Evolutionary conservation across 1,140 invertebrate species (phyloP).

Genomic region (Chymomyza costata): DNA sequence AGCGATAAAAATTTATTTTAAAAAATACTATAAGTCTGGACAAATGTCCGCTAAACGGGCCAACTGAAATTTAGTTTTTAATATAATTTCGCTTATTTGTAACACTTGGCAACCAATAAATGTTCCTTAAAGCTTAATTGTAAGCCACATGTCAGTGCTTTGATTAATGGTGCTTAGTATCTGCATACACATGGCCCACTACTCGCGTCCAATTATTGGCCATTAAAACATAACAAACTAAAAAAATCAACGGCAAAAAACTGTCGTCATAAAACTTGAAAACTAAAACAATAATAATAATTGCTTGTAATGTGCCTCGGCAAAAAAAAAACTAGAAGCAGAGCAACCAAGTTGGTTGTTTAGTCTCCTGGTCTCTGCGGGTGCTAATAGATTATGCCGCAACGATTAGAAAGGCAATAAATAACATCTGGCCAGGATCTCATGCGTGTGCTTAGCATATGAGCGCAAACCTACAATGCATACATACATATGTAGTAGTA

Average conservation of each 20-base stretch:
- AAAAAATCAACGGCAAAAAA: constrained; percentile 19
- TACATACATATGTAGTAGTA: too few species aligned
- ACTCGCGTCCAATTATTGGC: constrained; percentile 39
- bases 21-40: too few species aligned
- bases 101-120: too few species aligned
- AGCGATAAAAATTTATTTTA: too few species aligned
- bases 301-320: constrained; percentile 62
- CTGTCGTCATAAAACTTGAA: constrained; percentile 35
- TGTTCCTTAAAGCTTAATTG: too few species aligned
- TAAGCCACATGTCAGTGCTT: constrained; percentile 1
- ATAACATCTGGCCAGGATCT: constrained; percentile 62
- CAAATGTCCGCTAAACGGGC: too few species aligned
- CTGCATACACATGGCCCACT: constrained; percentile 2
- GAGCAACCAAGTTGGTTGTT: too few species aligned
- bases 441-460: constrained; percentile 50
- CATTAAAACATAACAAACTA: constrained; percentile 39
- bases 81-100: too few species aligned
- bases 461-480: too few species aligned
- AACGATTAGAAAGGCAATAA: constrained; percentile 73
- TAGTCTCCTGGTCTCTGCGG: constrained; percentile 12
- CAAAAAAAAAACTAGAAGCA: constrained; percentile 32
- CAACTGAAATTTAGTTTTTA: too few species aligned
- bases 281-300: constrained; percentile 69
- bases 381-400: constrained; percentile 73
- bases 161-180: constrained; percentile 48